These are phyloP conservation scores for Numenius arquata DNA, from an alignment of 2,113 vertebrate genomes.

Conservation along the genomic window DNA sequence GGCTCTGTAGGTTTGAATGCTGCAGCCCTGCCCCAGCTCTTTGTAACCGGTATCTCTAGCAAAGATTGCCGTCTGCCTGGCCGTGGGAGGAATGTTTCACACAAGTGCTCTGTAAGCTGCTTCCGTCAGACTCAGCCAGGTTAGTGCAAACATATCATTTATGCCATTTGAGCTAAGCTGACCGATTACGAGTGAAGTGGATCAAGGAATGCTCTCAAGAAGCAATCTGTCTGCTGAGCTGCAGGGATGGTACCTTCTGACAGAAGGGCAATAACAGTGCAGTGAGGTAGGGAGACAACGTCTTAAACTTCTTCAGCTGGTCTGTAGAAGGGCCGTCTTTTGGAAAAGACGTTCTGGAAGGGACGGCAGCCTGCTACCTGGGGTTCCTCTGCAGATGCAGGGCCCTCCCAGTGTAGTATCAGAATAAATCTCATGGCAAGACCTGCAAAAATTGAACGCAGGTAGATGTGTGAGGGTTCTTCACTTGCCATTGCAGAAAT, in stretches of 20 bases:
- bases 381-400: not conserved
- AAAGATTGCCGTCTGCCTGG: not conserved
- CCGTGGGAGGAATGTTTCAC: not conserved
- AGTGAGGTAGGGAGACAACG: rapidly evolving
- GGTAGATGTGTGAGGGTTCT: not conserved
- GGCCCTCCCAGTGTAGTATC: not conserved
- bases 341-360: rapidly evolving
- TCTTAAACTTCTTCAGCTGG: not conserved
- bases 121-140: not conserved
- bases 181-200: not conserved
- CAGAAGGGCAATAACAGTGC: not conserved
- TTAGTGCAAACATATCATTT: not conserved
- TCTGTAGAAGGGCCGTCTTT: not conserved
- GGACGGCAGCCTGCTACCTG: not conserved
- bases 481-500: not conserved
- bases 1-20: not conserved
- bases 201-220: not conserved
- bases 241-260: not conserved
- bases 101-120: not conserved
- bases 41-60: not conserved
- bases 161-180: not conserved
- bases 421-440: not conserved
- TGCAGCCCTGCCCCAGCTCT: not conserved
- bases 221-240: not conserved
- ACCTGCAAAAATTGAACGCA: not conserved